Base-by-base conservation (phyloP, 2,888 invertebrate species). In the Apomyelois bistriatella region DNA sequence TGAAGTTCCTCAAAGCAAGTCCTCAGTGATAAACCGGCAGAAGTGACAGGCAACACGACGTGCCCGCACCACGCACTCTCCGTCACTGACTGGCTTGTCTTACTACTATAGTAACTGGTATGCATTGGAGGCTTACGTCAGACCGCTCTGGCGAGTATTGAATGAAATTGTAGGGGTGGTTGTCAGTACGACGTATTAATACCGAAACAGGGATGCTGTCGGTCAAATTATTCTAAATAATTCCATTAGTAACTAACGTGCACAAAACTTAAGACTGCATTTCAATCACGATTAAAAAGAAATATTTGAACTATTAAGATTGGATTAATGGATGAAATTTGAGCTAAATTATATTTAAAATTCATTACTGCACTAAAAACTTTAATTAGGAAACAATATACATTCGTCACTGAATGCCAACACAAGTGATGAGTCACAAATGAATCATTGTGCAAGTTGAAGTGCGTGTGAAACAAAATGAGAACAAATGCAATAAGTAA, bases 101-200 rank as follows among this genome's bases (percentile, higher is more conserved):
- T 62, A 65, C 61, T 59, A 59, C 55, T 51, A 58, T 73, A 72
- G 77, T 78, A 76, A 71, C 73, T 74, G 68, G 64, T 64, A 65
- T 72, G 76, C 83, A 80, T 82, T 84, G 78, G 76, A 71, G 74
- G 76, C 78, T 78, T 78, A 85, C 85, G 84, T 85, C 85, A 86
- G 74, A 76, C 65, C 62, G 72, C 74, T 74, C 76, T 68, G 75
- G 63, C 64, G 59, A 58, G 71, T 76, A 79, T 83, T 87, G 84
- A 87, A 86, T 86, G 86, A 79, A 72, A 55, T 63, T 62, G 62
- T 61, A 62, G 61, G 58, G 70, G 64, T 62, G 51, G 53, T 55
- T 56, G 58, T 54, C 38, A 28, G 49, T 28, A n/a, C 4, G 28
- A 48, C 37, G 48, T 17, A 10, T 6, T 4, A 17, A 17, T 10